phyloP scores from a whole-genome alignment of 2,113 vertebrate species.

The Spheniscus mendiculus region DNA sequence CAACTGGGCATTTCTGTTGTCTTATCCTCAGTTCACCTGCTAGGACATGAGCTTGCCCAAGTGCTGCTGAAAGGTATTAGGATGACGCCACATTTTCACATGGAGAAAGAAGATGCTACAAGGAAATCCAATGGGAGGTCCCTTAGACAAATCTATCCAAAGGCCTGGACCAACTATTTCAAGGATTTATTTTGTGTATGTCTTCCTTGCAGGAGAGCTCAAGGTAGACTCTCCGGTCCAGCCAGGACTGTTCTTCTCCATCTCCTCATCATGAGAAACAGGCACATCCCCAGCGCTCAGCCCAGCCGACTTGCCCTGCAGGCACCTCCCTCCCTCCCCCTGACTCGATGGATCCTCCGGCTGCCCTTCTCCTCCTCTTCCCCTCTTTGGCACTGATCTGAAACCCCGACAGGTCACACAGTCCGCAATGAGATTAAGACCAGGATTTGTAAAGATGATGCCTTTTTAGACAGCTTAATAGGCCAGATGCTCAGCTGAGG shows the following conservation, averaged over 20 bases:
- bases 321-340: neutral
- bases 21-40: neutral
- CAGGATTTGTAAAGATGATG: slow-evolving; percentile 49
- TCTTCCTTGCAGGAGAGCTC: neutral
- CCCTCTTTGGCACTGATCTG: neutral
- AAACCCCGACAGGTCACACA: slow-evolving; percentile 17
- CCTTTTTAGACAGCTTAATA: slow-evolving; percentile 47
- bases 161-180: neutral
- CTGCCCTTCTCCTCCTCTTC: neutral
- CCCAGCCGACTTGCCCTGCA: neutral
- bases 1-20: neutral
- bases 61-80: neutral
- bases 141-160: neutral
- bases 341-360: neutral
- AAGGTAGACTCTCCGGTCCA: neutral
- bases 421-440: slow-evolving; percentile 50
- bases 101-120: neutral
- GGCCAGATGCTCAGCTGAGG: slow-evolving; percentile 50
- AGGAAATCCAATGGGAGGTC: neutral
- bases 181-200: neutral
- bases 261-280: fast-evolving
- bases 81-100: fast-evolving
- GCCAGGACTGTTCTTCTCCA: neutral
- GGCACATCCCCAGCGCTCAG: neutral
- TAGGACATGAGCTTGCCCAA: neutral